These are phyloP conservation scores for Mionectes olivaceus DNA, from an alignment of 2,797 vertebrate species.

Conservation along the genomic window DNA sequence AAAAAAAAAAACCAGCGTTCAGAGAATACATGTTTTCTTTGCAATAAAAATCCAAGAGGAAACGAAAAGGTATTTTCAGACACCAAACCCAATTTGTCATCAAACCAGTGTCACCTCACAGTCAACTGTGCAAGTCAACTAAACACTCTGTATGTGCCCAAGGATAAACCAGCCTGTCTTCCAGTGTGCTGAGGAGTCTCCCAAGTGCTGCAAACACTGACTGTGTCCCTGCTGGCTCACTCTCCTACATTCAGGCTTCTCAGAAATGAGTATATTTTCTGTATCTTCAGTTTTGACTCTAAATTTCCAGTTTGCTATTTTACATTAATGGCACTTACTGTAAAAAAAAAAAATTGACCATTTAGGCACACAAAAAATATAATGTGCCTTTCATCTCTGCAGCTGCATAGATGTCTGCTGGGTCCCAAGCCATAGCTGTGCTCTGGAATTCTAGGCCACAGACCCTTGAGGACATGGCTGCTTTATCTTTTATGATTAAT, in stretches of 20 bases:
- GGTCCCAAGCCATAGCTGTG: not conserved
- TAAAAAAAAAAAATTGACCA: not conserved
- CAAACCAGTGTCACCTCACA: not conserved
- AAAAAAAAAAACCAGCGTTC: slow-evolving; percentile 40
- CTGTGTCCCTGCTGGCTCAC: not conserved
- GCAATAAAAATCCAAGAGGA: not conserved
- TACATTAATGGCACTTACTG: slow-evolving; percentile 80
- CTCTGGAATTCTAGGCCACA: not conserved
- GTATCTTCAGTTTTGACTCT: slow-evolving; percentile 27
- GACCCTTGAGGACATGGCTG: not conserved
- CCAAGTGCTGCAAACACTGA: slow-evolving; percentile 18
- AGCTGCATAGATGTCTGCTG: slow-evolving; percentile 1
- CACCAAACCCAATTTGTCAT: not conserved
- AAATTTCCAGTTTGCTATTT: slow-evolving; percentile 51
- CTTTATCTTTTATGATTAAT: not conserved
- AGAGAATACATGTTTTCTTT: not conserved
- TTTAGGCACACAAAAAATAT: slow-evolving; percentile 60
- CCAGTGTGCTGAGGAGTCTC: not conserved
- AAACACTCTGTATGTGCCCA: not conserved
- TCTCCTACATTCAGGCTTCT: not conserved
- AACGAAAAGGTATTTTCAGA: slow-evolving; percentile 12
- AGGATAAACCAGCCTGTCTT: not conserved
- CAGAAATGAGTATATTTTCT: not conserved
- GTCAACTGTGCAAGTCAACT: not conserved
- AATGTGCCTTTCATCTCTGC: slow-evolving; percentile 40